phyloP scores from a whole-genome alignment of 2,888 invertebrate species.

The Caenorhabditis sp. region DNA sequence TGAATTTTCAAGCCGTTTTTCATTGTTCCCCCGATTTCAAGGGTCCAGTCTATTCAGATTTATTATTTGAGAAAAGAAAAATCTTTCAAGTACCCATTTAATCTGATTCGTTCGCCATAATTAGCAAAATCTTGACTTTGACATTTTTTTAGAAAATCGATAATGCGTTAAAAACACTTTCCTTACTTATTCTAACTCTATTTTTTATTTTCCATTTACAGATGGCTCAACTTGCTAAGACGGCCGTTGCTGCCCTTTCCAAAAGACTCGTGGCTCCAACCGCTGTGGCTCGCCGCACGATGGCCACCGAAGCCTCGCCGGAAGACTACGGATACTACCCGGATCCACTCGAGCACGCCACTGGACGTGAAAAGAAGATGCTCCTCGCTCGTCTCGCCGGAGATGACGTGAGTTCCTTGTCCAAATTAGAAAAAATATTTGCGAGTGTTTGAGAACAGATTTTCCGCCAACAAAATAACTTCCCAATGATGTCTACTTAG shows the following conservation, averaged over 20 bases:
- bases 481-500: slow-evolving; percentile 43
- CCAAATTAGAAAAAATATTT: neutral
- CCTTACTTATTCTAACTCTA: slow-evolving; percentile 2
- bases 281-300: slow-evolving; percentile 59
- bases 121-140: neutral
- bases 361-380: slow-evolving; percentile 92
- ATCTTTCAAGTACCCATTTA: slow-evolving; percentile 11
- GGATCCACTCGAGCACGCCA: slow-evolving; percentile 92
- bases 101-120: neutral
- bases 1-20: slow-evolving; percentile 10
- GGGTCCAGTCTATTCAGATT: neutral
- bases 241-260: slow-evolving; percentile 63
- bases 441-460: neutral
- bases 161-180: neutral
- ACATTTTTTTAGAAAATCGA: neutral
- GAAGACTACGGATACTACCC: slow-evolving; percentile 81
- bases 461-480: neutral
- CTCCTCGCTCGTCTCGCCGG: slow-evolving; percentile 89
- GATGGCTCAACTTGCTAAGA: slow-evolving; percentile 71
- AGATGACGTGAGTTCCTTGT: slow-evolving; percentile 84
- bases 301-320: slow-evolving; percentile 77
- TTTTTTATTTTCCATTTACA: slow-evolving; percentile 1
- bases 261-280: slow-evolving; percentile 60
- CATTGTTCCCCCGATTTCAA: slow-evolving; percentile 28
- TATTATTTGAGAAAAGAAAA: neutral